A percentile compares a stretch with the other conserved stretches of the same genome.
Evolutionary conservation across 2,888 invertebrate genomes (phyloP).

Genomic region (Lymantria monacha): DNA sequence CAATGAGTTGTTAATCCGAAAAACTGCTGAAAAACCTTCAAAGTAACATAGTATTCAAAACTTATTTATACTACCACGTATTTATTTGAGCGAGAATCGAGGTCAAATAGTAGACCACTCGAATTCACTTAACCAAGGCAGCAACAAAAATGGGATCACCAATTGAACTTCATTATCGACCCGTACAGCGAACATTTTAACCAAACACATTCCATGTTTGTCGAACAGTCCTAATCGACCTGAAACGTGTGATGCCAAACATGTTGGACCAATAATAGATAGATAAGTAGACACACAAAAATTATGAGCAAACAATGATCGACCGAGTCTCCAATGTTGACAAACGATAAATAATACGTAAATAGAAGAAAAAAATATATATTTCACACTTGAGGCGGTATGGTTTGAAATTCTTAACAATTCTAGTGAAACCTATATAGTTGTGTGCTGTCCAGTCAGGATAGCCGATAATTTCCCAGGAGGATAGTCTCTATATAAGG

Average conservation of each 20-base stretch:
- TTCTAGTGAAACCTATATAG: neutral
- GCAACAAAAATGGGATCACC: constrained; percentile 7
- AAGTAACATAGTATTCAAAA: no score
- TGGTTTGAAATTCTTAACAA: constrained; percentile 8
- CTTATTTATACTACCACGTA: no score
- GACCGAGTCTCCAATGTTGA: constrained; percentile 49
- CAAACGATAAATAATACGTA: constrained; percentile 33
- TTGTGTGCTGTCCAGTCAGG: no score
- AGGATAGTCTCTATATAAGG: no score
- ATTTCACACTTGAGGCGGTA: constrained; percentile 28
- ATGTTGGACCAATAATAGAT: constrained; percentile 39
- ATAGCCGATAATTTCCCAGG: no score
- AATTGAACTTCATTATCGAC: constrained; percentile 14
- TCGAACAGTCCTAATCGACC: constrained; percentile 33
- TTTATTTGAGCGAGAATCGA: neutral
- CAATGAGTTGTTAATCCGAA: no score
- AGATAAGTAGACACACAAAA: constrained; percentile 48
- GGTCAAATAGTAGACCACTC: neutral
- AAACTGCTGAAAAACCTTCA: no score
- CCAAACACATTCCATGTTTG: constrained; percentile 30
- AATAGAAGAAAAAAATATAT: constrained; percentile 25
- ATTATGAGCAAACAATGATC: constrained; percentile 51
- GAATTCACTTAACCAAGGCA: neutral
- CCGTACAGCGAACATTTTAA: constrained; percentile 20
- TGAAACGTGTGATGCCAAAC: constrained; percentile 34